Evolutionary conservation across 2,888 invertebrate genomes (phyloP).

Genomic region (Gortyna flavago): DNA sequence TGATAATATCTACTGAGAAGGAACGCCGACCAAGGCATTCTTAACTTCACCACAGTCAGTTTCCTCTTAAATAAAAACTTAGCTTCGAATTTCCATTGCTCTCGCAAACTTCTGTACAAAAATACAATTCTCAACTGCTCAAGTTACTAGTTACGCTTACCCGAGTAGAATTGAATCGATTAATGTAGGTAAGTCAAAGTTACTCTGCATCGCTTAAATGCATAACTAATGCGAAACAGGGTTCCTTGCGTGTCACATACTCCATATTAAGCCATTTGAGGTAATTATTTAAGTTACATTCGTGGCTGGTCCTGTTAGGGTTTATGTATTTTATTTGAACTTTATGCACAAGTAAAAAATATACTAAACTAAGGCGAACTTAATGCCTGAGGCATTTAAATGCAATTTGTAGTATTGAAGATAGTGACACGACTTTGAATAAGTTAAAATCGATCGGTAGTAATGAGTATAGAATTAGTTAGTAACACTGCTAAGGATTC

Average conservation of each 20-base stretch:
- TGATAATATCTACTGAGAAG: too few relatives aligned
- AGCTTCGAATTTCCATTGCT: neutral
- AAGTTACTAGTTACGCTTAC: conserved; percentile 1
- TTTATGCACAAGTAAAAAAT: too few relatives aligned
- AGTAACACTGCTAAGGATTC: neutral
- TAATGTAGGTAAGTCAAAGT: conserved; percentile 10
- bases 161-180: conserved; percentile 22
- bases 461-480: neutral
- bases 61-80: neutral
- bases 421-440: neutral
- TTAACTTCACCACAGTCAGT: too few relatives aligned
- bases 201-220: conserved; percentile 16
- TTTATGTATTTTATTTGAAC: conserved; percentile 2
- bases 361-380: too few relatives aligned
- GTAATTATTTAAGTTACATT: conserved; percentile 41
- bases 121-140: neutral
- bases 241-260: conserved; percentile 15
- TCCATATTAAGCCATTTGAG: conserved; percentile 35
- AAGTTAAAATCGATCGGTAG: conserved; percentile 17
- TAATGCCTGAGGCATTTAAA: conserved; percentile 17
- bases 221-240: conserved; percentile 26
- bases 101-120: neutral
- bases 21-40: neutral
- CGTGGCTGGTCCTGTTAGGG: conserved; percentile 17
- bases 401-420: conserved; percentile 20